These are phyloP conservation scores for Nicator chloris DNA, from an alignment of 2,113 vertebrate species.

Conservation along the genomic window DNA sequence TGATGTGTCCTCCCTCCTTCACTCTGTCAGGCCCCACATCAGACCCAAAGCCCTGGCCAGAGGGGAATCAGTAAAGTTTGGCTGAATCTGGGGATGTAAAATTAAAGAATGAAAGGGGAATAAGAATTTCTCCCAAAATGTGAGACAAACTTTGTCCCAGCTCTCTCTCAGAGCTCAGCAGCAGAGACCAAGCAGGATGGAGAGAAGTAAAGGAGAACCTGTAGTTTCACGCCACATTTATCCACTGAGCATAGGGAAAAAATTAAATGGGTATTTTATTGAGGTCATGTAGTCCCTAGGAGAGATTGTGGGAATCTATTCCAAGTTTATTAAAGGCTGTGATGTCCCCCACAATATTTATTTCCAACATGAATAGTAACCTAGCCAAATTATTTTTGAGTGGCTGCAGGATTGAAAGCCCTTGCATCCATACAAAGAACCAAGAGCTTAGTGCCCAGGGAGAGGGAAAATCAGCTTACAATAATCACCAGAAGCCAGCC, in stretches of 20 bases:
- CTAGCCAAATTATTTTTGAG: not conserved
- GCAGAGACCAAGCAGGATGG: not conserved
- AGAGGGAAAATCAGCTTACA: slow-evolving; percentile 20
- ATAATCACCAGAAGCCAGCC: not conserved
- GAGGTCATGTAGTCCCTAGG: not conserved
- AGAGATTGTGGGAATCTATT: not conserved
- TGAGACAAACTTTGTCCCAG: not conserved
- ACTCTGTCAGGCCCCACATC: not conserved
- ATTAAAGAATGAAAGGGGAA: not conserved
- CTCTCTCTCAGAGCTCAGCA: not conserved
- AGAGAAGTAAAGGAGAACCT: not conserved
- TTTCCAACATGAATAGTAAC: not conserved
- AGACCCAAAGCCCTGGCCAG: not conserved
- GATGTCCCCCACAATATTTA: not conserved
- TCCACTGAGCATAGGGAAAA: not conserved
- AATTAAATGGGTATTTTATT: not conserved
- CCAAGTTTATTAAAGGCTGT: not conserved
- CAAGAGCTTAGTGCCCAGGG: not conserved
- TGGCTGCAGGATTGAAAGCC: not conserved
- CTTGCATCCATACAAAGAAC: not conserved
- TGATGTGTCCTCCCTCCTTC: not conserved
- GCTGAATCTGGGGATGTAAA: not conserved
- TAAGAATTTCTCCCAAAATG: not conserved
- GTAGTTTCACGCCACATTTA: not conserved
- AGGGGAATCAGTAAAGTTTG: not conserved